These are phyloP conservation scores for Blastobasis adustella DNA, from an alignment of 2,888 invertebrate species.

Conservation along the genomic window DNA sequence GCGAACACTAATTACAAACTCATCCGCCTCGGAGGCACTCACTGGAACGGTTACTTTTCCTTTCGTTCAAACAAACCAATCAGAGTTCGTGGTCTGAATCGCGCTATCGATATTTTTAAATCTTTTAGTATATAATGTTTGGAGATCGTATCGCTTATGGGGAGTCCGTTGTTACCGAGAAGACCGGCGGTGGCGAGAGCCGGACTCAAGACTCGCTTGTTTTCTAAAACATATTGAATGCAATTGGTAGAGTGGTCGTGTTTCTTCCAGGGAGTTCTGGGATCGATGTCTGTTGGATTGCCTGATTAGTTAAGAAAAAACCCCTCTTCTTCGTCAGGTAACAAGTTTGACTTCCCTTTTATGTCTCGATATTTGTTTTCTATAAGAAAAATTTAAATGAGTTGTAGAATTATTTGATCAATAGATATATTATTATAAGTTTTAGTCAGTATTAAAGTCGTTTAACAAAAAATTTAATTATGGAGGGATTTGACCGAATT, in stretches of 20 bases:
- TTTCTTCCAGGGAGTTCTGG: slow-evolving; percentile 36
- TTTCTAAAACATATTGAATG: slow-evolving; percentile 40
- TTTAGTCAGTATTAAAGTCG: neutral
- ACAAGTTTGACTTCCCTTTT: slow-evolving; percentile 69
- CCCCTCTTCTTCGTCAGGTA: slow-evolving; percentile 65
- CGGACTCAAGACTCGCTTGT: slow-evolving; percentile 63
- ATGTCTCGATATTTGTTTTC: neutral
- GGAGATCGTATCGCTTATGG: slow-evolving; percentile 14
- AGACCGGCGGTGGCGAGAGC: slow-evolving; percentile 66
- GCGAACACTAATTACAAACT: neutral
- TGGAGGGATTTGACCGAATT: too few species aligned
- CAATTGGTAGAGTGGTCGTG: slow-evolving; percentile 54
- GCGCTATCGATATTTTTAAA: slow-evolving; percentile 35
- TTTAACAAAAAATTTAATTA: too few species aligned
- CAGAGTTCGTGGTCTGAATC: slow-evolving; percentile 27
- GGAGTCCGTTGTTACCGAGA: slow-evolving; percentile 68
- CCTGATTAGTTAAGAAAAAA: slow-evolving; percentile 29
- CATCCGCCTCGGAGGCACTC: slow-evolving; percentile 5
- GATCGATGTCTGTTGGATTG: slow-evolving; percentile 22
- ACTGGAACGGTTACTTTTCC: slow-evolving; percentile 25
- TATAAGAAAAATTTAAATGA: neutral
- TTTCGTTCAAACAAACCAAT: slow-evolving; percentile 32
- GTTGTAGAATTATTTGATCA: neutral
- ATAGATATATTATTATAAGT: neutral
- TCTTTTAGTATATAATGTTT: slow-evolving; percentile 21